Base-by-base conservation (phyloP, 1,140 invertebrate species). In the Pseudobourletiella spinata region DNA sequence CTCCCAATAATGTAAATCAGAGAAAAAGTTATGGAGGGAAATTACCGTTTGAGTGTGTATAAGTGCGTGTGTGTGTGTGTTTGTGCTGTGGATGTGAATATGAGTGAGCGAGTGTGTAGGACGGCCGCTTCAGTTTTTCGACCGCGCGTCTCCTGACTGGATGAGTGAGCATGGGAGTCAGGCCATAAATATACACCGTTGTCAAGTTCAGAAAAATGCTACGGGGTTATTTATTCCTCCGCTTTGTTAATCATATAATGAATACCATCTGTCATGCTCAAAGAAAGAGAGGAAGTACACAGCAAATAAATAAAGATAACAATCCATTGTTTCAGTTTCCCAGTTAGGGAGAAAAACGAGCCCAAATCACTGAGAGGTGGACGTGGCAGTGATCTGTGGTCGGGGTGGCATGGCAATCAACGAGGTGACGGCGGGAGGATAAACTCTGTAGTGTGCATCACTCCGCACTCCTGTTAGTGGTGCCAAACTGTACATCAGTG, bases 231-330 rank as follows among this genome's bases (percentile, higher is more conserved):
- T 51, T 51, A 51, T 51, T 26, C 22, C 48, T 25, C 28, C 24
- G 4, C 48, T 51, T 51, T 51, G 48, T 51, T 51, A 51, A 51
- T 51, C 25, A 51, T 51, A 8, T 51, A 51, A 51, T 24, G 48
- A 51, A 24, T 24, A 4, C 20, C 22, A 26, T 51, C 48, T 51
- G 48, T 51, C 48, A 51, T 51, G 14, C 28, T 51, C 22, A 51
- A 51, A 51, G 14, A 26, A 18, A 51, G 48, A 51, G 28, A 51
- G 48, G 48, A 51, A 51, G 24, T n/a, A n/a, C 20, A 4, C 48
- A 51, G 22, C 25, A 51, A 51, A 51, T 51, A 51, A 51, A 51
- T 51, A 39, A 39, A 39, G 32, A 39, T 39, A 39, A 39, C 32
- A 39, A 39, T 39, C 8, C 32, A 39, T 39, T 39, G 32, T 39